phyloP scores from a whole-genome alignment of 2,888 invertebrate genomes.

The Leucophora obtusa region DNA sequence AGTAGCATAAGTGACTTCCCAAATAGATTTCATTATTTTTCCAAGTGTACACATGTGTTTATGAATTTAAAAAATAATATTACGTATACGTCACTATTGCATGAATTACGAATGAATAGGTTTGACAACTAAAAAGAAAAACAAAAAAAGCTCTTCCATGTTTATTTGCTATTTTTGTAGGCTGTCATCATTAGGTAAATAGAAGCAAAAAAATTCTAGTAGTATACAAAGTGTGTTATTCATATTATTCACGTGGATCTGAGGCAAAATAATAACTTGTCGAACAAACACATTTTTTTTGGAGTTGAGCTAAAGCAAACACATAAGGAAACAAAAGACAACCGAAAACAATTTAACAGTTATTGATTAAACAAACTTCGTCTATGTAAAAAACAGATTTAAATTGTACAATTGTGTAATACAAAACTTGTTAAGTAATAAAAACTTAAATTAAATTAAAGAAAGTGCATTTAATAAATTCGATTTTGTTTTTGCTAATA shows the following conservation, averaged over 20 bases:
- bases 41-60: too few species aligned
- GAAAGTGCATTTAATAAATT: neutral
- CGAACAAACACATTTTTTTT: neutral
- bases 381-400: neutral
- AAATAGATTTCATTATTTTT: too few species aligned
- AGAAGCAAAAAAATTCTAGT: neutral
- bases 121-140: too few species aligned
- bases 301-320: neutral
- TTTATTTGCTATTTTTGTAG: neutral
- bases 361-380: constrained; percentile 57
- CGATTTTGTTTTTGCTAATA: neutral
- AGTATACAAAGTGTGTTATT: neutral
- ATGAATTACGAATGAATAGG: too few species aligned
- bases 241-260: neutral
- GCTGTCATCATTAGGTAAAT: neutral
- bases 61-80: too few species aligned
- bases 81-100: too few species aligned
- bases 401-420: neutral
- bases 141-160: neutral
- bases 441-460: neutral
- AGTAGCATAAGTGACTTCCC: too few species aligned
- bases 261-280: neutral
- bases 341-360: neutral
- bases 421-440: constrained; percentile 21
- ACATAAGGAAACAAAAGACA: neutral